A percentile compares a stretch with the other conserved stretches of the same genome.
Conservation (phyloP, 2,113 vertebrate species). For the Etheostoma cragini region DNA sequence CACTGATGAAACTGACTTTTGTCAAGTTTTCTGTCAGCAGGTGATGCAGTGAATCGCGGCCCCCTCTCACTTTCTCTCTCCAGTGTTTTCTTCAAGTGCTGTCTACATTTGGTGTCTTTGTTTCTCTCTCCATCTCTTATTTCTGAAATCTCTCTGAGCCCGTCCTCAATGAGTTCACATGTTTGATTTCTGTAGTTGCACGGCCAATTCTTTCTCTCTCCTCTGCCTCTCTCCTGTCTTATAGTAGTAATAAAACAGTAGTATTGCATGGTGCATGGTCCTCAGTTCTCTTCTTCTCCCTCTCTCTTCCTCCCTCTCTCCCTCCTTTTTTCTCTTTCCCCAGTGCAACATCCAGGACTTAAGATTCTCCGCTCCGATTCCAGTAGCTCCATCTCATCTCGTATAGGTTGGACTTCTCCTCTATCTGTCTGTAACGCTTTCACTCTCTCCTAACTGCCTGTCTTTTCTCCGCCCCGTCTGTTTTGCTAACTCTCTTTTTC, state of each 20-base stretch:
- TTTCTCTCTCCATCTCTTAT: constrained; percentile 26
- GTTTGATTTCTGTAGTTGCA: constrained; percentile 40
- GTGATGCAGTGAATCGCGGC: constrained; percentile 27
- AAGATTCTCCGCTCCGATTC: constrained; percentile 96
- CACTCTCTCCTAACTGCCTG: constrained; percentile 48
- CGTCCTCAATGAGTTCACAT: constrained; percentile 17
- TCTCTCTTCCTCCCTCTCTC: constrained; percentile 52
- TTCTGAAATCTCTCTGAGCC: constrained; percentile 7
- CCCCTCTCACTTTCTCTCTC: constrained; percentile 16
- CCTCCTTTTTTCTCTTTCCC: constrained; percentile 82
- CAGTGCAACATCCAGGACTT: constrained; percentile 95
- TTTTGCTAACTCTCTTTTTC: not conserved
- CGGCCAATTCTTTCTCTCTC: not conserved
- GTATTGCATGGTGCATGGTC: constrained; percentile 86
- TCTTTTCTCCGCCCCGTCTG: not conserved
- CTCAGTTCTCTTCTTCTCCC: constrained; percentile 76
- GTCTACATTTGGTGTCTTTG: constrained; percentile 36
- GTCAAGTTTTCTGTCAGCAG: constrained; percentile 50
- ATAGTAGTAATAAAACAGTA: constrained; percentile 59
- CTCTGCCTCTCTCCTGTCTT: constrained; percentile 31
- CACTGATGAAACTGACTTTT: not conserved
- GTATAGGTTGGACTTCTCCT: constrained; percentile 89
- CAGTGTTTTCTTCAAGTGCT: constrained; percentile 28
- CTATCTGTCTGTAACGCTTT: constrained; percentile 61
- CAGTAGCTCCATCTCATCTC: constrained; percentile 94